Percentiles rank a stretch among this genome's conserved stretches.
phyloP scores from a whole-genome alignment of 2,113 vertebrate species.

The Heloderma charlesbogerti region DNA sequence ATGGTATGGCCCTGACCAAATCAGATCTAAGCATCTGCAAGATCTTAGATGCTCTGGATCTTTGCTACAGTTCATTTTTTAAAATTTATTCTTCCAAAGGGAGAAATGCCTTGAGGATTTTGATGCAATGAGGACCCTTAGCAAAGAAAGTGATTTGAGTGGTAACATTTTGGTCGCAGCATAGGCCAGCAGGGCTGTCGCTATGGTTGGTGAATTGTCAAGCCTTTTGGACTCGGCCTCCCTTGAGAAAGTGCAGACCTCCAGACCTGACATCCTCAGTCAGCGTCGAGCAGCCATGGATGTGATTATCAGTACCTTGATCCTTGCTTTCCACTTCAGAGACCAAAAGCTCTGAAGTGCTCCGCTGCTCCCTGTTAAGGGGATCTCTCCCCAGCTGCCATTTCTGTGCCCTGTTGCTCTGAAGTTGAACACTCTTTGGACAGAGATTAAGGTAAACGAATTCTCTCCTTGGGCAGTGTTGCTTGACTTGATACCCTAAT shows the following conservation, averaged over 20 bases:
- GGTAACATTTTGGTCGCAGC: neutral
- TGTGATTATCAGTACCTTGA: neutral
- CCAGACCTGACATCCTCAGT: constrained; percentile 1
- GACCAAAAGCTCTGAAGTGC: neutral
- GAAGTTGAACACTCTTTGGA: neutral
- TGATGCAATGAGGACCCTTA: neutral
- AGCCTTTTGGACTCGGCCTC: neutral
- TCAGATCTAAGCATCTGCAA: neutral
- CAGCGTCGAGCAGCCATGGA: neutral
- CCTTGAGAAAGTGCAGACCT: neutral
- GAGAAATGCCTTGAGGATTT: neutral
- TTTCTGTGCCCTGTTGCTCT: constrained; percentile 14
- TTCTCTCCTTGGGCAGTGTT: constrained; percentile 20
- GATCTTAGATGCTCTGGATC: neutral
- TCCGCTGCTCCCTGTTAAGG: neutral
- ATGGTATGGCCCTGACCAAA: neutral
- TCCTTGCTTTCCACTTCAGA: constrained; percentile 1
- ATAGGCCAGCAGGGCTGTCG: fast-evolving
- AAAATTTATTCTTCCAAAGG: neutral
- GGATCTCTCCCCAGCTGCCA: neutral
- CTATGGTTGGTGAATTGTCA: fast-evolving
- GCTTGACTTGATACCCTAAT: constrained; percentile 19
- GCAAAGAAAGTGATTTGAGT: neutral
- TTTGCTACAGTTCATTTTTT: neutral
- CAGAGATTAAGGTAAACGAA: constrained; percentile 37